Evolutionary conservation across 1,140 invertebrate genomes (phyloP), one percentile per base, ranked within the genome.

Genomic region (Pseudobourletiella spinata): DNA sequence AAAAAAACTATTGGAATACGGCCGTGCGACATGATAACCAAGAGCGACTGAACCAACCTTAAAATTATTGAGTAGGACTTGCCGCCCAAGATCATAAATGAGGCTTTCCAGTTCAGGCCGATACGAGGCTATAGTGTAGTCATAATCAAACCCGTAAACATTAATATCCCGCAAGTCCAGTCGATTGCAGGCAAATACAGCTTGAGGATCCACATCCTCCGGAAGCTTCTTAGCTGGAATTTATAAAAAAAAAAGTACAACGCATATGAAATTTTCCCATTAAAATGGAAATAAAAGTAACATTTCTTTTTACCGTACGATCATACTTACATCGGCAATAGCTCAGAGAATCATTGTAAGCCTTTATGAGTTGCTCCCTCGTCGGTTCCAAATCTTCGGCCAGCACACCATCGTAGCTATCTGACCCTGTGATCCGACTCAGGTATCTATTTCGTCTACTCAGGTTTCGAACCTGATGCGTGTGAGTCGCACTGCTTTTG

Each of bases 121-220:
- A 75, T 98, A 98, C 71, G 89, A 89, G n/a, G 94, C 94, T 63
- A 98, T 75, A 0, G 95, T 98, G 73, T 98, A 98, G 75, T 98
- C 95, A 80, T 98, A 98, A 79, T 98, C 95, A 80, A 98, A 98
- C 18, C 95, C 95, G 80, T 96, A 98, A 1, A 97, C 90, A 72
- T 91, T 83, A 32, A 98, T 88, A 73, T 95, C 88, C 61, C 85
- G 82, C 24, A 98, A 76, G 76, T 95, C 87, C 22, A 97, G 78
- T 74, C 98, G 93, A 78, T 98, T 98, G 76, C 94, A 97, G n/a
- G 91, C 91, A 80, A 97, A 98, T 1, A 98, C 90, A 20, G 86
- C 89, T 69, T 82, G 79, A 0, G 83, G 80, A 72, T 91, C 87
- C 0, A 94, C 89, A 79, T 93, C 86, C 70, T 84, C 82, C 20